phyloP scores from a whole-genome alignment of 92 coral and sea anemone species.

The Porites lobata region DNA sequence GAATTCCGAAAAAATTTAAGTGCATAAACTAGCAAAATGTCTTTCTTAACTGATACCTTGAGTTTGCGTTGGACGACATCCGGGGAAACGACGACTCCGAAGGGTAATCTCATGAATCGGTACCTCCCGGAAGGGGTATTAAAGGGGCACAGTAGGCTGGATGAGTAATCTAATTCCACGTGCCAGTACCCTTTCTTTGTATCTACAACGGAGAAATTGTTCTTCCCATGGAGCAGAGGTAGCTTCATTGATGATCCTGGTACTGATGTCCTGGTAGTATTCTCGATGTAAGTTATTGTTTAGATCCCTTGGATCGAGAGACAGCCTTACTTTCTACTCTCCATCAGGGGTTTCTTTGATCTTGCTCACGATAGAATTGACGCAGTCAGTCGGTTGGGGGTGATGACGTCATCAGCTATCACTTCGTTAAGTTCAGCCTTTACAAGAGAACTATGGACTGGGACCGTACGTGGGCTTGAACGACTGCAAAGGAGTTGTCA shows the following conservation, averaged over 20 bases:
- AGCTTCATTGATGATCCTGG: not conserved
- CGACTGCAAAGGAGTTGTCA: too few species aligned
- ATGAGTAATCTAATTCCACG: not conserved
- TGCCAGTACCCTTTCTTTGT: not conserved
- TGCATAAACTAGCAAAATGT: too few species aligned
- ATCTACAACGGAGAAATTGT: not conserved
- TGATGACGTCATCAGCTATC: not conserved
- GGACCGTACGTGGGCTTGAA: too few species aligned
- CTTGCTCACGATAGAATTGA: not conserved
- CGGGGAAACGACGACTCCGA: not conserved
- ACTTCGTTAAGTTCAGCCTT: too few species aligned
- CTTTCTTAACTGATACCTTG: too few species aligned
- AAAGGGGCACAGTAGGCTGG: not conserved
- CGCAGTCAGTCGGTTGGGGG: too few species aligned
- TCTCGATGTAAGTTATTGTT: too few species aligned
- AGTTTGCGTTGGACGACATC: too few species aligned
- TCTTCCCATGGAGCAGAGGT: not conserved
- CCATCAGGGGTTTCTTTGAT: not conserved
- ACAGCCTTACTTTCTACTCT: not conserved
- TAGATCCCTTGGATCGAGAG: too few species aligned
- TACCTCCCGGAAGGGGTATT: not conserved
- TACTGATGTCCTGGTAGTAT: not conserved
- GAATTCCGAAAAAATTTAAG: too few species aligned
- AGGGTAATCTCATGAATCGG: not conserved
- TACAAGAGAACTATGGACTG: too few species aligned